Evolutionary conservation across 2,797 vertebrate species (phyloP), one percentile per base, ranked within the genome.

Genomic region (Melanotaenia pygmaea): DNA sequence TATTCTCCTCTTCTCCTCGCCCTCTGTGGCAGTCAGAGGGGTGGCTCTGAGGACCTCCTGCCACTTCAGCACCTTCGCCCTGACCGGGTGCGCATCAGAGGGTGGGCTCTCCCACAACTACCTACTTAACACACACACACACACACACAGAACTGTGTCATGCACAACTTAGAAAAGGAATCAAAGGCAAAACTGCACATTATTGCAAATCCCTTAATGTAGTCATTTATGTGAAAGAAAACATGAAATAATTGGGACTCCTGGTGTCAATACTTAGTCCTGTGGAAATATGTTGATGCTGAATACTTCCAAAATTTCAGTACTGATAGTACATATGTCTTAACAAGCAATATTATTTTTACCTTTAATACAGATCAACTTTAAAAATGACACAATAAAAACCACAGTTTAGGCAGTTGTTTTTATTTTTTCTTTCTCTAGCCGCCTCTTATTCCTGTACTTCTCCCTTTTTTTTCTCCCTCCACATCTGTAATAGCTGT

Each of bases 1-100:
- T 66, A 88, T 97, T 73, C 91, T 99, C 74, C 94, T 95, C 83
- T 95, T 99, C 86, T 97, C 98, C 54, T 96, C 97, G 20, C 82
- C 94, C 0, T 64, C 87, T 0, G 94, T 99, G 90, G 97, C 96
- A 9, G 83, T 99, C 22, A 92, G 95, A 35, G 97, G 95, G 0
- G 94, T 99, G 75, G 95, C 95, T 64, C 78, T 99, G 72, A 89
- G 97, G 77, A 96, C 95, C 2, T 91, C 89, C 79, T 94, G 93
- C 77, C 90, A 92, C 77, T 89, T 92, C 76, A 94, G 91, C 89
- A 89, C 87, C 90, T 93, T 94, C 87, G 91, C 94, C 93, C 92
- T 94, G 88, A 95, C 93, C 75, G 94, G 94, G 94, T 96, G 94
- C 94, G 94, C 94, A 93, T 92, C 90, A 90, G 92, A 95, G 85